Conservation (phyloP, 1,140 invertebrate genomes). For the Macrostomum lignano region DNA sequence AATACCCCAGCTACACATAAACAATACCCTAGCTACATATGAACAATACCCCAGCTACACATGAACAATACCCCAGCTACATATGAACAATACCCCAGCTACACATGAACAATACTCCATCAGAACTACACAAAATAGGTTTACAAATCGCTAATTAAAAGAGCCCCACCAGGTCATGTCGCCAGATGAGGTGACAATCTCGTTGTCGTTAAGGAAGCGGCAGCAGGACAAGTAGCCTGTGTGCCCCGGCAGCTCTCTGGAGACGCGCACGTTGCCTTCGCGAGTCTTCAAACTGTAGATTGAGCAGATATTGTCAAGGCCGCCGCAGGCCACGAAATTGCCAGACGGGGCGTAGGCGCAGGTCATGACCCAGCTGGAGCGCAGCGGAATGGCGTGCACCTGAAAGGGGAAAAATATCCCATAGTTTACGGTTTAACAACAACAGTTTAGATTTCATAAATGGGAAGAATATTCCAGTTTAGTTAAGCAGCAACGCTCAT, state of each 20-base stretch:
- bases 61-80: too few species aligned
- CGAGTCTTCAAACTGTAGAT: conserved; percentile 80
- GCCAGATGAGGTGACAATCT: conserved; percentile 86
- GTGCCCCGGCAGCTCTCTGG: conserved; percentile 70
- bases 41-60: too few species aligned
- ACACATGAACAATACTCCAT: too few species aligned
- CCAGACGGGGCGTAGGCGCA: conserved; percentile 78
- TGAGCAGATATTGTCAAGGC: conserved; percentile 90
- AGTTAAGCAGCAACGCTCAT: too few species aligned
- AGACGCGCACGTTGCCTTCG: conserved; percentile 75
- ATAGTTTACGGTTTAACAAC: too few species aligned
- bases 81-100: too few species aligned
- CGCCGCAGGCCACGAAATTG: conserved; percentile 74
- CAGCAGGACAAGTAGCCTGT: conserved; percentile 91
- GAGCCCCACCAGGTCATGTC: conserved; percentile 70
- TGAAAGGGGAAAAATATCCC: too few species aligned
- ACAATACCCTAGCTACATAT: too few species aligned
- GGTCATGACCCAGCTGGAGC: conserved; percentile 83
- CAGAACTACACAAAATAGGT: too few species aligned
- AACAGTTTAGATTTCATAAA: too few species aligned
- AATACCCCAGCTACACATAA: too few species aligned
- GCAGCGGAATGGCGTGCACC: conserved; percentile 66
- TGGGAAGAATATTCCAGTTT: too few species aligned
- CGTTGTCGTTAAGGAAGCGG: conserved; percentile 87
- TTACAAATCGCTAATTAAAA: neutral